Conservation (phyloP, 2,888 invertebrate genomes). For the Neoscelio sp. region DNA sequence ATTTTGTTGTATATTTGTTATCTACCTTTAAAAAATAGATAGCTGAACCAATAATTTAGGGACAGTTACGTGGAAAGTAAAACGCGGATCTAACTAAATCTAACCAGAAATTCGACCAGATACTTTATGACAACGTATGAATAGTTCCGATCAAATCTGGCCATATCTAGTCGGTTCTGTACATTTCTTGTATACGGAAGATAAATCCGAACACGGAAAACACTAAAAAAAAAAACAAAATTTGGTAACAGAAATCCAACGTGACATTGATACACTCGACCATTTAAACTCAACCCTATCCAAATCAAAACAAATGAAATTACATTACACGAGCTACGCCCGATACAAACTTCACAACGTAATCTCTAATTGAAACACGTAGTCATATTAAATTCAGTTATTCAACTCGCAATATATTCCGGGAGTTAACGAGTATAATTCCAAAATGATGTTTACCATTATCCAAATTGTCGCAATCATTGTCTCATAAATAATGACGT, state of each 20-base stretch:
- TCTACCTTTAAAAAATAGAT: no score
- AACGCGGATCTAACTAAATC: no score
- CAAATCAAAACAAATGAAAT: conserved; percentile 46
- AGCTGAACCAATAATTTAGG: no score
- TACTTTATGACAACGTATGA: no score
- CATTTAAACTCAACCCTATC: conserved; percentile 31
- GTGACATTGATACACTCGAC: no score
- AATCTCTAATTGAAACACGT: conserved; percentile 59
- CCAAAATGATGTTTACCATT: conserved; percentile 60
- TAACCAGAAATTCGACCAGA: no score
- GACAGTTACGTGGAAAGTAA: no score
- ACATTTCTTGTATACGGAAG: no score
- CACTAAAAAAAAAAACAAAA: not conserved
- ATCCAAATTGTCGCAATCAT: conserved; percentile 53
- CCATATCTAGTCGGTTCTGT: no score
- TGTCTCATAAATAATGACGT: conserved; percentile 59
- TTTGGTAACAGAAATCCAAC: no score
- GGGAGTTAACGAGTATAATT: conserved; percentile 54
- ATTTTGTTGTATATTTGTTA: no score
- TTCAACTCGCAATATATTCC: conserved; percentile 49
- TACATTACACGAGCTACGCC: conserved; percentile 30
- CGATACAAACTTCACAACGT: conserved; percentile 51
- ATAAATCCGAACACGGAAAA: no score
- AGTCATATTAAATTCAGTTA: conserved; percentile 58
- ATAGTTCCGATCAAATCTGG: conserved; percentile 1